These are phyloP conservation scores for Crenuchus spilurus DNA, from an alignment of 2,797 vertebrate species.

Conservation along the genomic window DNA sequence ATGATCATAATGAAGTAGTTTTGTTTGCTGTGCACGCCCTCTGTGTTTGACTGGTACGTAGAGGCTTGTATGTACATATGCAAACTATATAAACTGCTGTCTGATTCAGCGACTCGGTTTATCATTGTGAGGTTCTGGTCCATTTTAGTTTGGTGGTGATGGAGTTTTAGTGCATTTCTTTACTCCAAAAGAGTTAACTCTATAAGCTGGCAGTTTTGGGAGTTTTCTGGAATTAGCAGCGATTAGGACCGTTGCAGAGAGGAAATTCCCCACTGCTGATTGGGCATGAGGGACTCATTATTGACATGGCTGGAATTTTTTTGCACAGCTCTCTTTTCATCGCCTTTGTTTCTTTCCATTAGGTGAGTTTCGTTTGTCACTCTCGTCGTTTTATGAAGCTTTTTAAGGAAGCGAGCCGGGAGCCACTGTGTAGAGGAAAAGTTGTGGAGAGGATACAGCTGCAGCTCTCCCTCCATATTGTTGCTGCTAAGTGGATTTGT, in stretches of 20 bases:
- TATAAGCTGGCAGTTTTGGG: not conserved
- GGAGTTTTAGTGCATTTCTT: too few species aligned
- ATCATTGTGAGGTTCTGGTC: too few species aligned
- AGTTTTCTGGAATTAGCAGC: constrained; percentile 62
- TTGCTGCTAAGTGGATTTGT: constrained; percentile 74
- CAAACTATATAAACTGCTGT: too few species aligned
- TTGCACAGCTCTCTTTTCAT: constrained; percentile 57
- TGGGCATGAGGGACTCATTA: constrained; percentile 66
- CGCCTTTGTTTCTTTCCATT: constrained; percentile 65
- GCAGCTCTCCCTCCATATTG: constrained; percentile 70
- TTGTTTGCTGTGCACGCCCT: constrained; percentile 25
- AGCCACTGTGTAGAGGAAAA: constrained; percentile 77
- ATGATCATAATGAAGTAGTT: constrained; percentile 46
- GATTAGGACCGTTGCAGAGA: constrained; percentile 67
- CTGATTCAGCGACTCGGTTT: too few species aligned
- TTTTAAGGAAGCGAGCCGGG: constrained; percentile 63
- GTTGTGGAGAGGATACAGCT: constrained; percentile 78
- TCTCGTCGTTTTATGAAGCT: constrained; percentile 67
- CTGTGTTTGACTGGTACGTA: constrained; percentile 8
- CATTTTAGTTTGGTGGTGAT: too few species aligned
- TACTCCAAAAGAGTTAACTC: not conserved
- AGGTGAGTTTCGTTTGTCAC: constrained; percentile 61
- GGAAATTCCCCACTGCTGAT: constrained; percentile 63
- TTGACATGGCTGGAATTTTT: constrained; percentile 64
- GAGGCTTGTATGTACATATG: too few species aligned